Base-by-base conservation (phyloP, 2,888 invertebrate species). In the Molorchus minor region DNA sequence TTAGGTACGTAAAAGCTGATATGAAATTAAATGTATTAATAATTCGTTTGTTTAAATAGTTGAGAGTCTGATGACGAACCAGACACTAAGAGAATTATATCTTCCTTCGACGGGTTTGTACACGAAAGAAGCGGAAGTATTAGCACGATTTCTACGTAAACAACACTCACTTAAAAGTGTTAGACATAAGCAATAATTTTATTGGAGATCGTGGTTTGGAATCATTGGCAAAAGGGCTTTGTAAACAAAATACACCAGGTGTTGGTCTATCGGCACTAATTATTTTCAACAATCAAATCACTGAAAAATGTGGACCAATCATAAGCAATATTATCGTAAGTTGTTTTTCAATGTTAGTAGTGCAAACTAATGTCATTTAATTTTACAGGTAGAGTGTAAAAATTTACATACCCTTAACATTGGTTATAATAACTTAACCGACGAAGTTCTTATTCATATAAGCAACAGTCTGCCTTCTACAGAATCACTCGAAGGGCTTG, bases 131-230 rank as follows among this genome's bases (percentile, higher is more conserved):
- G 78, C 79, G 16, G 78, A 79, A 57, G 65, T 72, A 41, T 62
- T 79, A 30, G 74, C 77, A 10, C 64, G 71, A 52, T 75, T 77
- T 52, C 64, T 79, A n/a, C n/a, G n/a, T n/a, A n/a, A n/a, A n/a
- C n/a, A n/a, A n/a, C n/a, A n/a, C n/a, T n/a, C 70, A 72, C 49
- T 67, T 79, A 19, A 74, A 74, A 69, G 75, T 79, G 13, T 67
- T 79, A 52, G 77, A 79, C 64, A 74, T 79, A 29, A 77, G 78
- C 65, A 79, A 79, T 64, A 79, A 79, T 66, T 72, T 70, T 58
- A 76, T 79, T 52, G 79, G 79, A 13, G 79, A 79, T 66, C 69
- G 78, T 35, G 79, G 79, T 2, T 64, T 79, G 15, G 77, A 79
- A 59, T 74, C 71, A 4, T 63, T 79, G 8, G 73, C 77, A 13